Percentiles rank a stretch among this genome's conserved stretches.
These are phyloP conservation scores for Sinocyclocheilus anophthalmus DNA, from an alignment of 2,113 vertebrate genomes.

Conservation along the genomic window DNA sequence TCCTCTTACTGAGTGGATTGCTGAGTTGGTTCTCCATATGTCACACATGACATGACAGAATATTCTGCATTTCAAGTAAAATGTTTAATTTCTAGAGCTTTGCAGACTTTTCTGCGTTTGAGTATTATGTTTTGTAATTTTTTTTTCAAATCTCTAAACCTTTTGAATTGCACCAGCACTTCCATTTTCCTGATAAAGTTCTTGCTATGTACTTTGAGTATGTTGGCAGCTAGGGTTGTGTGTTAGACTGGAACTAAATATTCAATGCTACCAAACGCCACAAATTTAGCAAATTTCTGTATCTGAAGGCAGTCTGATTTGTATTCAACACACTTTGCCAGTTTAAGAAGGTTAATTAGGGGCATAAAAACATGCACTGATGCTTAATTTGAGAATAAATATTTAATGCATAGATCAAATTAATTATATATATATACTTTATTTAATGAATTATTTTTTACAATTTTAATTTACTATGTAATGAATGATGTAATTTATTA, in stretches of 20 bases:
- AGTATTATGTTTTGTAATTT: constrained; percentile 3
- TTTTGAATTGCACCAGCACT: constrained; percentile 3
- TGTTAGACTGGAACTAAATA: background rate
- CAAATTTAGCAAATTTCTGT: background rate
- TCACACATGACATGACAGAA: background rate
- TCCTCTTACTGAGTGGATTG: background rate
- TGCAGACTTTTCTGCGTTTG: background rate
- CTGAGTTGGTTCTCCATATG: background rate
- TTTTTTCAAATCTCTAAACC: background rate
- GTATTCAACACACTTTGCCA: background rate
- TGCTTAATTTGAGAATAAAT: background rate
- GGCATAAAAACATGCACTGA: background rate
- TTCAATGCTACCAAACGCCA: background rate
- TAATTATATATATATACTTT: background rate
- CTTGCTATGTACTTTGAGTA: background rate
- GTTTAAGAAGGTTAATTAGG: background rate
- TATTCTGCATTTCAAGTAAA: constrained; percentile 15
- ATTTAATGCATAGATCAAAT: background rate
- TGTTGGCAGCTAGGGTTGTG: background rate
- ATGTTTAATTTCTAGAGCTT: constrained; percentile 19
- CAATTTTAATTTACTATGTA: background rate
- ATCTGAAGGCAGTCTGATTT: background rate
- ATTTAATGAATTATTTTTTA: background rate
- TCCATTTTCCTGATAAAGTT: background rate
- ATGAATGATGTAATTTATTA: background rate